Evolutionary conservation across 2,113 vertebrate species (phyloP).

Genomic region (Nothobranchius furzeri): DNA sequence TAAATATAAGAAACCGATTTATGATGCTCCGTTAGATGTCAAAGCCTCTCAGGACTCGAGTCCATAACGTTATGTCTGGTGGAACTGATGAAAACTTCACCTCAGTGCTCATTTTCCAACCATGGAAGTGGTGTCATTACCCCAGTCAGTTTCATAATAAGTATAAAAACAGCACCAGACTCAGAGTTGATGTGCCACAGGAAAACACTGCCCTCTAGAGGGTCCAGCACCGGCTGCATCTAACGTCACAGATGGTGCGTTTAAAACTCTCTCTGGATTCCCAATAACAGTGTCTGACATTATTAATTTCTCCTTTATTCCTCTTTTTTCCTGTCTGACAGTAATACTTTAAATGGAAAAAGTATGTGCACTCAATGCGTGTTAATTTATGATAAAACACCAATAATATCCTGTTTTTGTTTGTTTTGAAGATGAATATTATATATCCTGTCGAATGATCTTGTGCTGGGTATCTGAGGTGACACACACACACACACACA

Average conservation of each 20-base stretch:
- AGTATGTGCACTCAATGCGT: conserved; percentile 25
- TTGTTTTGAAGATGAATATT: conserved; percentile 44
- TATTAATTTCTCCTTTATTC: conserved; percentile 19
- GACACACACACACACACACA: conserved; percentile 24
- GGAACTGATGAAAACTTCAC: conserved; percentile 49
- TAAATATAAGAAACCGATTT: conserved; percentile 61
- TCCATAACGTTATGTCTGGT: conserved; percentile 46
- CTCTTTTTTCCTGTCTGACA: conserved; percentile 30
- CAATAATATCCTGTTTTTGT: conserved; percentile 23
- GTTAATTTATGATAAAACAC: conserved; percentile 57
- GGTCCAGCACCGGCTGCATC: conserved; percentile 42
- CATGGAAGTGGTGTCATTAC: conserved; percentile 39
- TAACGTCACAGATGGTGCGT: conserved; percentile 14
- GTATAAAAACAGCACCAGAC: conserved; percentile 31
- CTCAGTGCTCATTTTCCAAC: conserved; percentile 45
- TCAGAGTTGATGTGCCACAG: conserved; percentile 54
- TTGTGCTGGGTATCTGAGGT: conserved; percentile 42
- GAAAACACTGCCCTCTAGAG: conserved; percentile 56
- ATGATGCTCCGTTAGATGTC: conserved; percentile 60
- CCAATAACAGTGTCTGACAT: conserved; percentile 3
- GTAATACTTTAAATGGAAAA: conserved; percentile 28
- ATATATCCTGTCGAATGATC: conserved; percentile 38
- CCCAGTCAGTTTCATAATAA: conserved; percentile 15
- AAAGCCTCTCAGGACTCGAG: conserved; percentile 63
- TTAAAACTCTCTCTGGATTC: conserved; percentile 19